These are phyloP conservation scores for Tuberolachnus salignus DNA, from an alignment of 2,888 invertebrate genomes.

Conservation along the genomic window DNA sequence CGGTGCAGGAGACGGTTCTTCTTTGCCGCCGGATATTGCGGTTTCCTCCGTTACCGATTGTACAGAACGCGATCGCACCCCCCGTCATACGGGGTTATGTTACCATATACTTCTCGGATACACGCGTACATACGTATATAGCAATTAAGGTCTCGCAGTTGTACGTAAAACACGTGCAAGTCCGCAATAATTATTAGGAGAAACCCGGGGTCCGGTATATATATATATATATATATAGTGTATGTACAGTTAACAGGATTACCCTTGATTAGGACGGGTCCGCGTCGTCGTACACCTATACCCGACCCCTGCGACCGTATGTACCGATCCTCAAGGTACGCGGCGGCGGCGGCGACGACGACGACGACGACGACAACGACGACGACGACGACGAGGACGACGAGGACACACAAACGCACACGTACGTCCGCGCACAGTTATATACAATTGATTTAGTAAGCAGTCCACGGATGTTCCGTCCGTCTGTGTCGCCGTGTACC, in stretches of 20 bases:
- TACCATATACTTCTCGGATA: slow-evolving; percentile 25
- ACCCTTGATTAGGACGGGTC: slow-evolving; percentile 45
- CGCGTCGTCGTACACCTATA: slow-evolving; percentile 10
- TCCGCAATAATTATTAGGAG: slow-evolving; percentile 31
- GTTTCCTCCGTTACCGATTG: too few species aligned
- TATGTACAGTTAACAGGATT: slow-evolving; percentile 48
- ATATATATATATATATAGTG: too few species aligned
- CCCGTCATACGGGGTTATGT: too few species aligned
- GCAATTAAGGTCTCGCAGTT: slow-evolving; percentile 27
- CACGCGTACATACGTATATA: slow-evolving; percentile 9
- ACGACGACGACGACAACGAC: slow-evolving; percentile 26
- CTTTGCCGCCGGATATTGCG: too few species aligned
- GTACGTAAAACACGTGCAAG: slow-evolving; percentile 42
- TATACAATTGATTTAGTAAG: slow-evolving; percentile 55
- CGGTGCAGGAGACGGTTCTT: too few species aligned
- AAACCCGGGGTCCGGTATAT: slow-evolving; percentile 46
- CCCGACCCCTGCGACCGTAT: not conserved
- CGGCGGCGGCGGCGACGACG: slow-evolving; percentile 16
- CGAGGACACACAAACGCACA: slow-evolving; percentile 9
- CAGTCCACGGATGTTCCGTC: slow-evolving; percentile 54
- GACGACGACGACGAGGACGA: slow-evolving; percentile 24
- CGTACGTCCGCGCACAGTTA: not conserved
- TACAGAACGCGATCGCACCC: too few species aligned
- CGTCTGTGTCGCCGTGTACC: not conserved
- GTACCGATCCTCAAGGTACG: not conserved